These are phyloP conservation scores for Adoxophyes honmai DNA, from an alignment of 1,140 invertebrate species.

Conservation along the genomic window DNA sequence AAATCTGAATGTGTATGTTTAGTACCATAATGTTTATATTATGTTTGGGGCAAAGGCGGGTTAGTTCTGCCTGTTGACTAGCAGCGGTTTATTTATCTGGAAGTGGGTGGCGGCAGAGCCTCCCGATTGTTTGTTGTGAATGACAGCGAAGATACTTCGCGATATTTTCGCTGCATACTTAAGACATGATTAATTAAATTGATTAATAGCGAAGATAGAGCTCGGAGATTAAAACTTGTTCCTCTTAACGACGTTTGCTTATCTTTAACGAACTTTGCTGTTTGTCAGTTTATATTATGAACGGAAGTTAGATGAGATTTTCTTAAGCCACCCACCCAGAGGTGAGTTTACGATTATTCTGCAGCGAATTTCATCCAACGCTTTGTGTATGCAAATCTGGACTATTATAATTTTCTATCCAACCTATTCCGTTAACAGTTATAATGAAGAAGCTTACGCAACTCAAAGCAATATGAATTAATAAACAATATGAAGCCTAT, in stretches of 20 bases:
- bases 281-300: constrained; percentile 47
- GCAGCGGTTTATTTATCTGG: not conserved
- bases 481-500: no score
- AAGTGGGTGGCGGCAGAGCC: constrained; percentile 3
- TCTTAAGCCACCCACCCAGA: constrained; percentile 18
- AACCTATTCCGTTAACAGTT: no score
- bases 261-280: constrained; percentile 58
- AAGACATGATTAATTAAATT: constrained; percentile 60
- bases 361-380: no score
- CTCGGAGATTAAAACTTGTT: constrained; percentile 53
- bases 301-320: constrained; percentile 62
- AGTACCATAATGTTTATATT: constrained; percentile 6
- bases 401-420: no score
- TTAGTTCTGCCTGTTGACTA: not conserved
- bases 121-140: constrained; percentile 63
- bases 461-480: no score
- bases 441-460: no score
- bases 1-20: not conserved
- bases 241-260: constrained; percentile 55
- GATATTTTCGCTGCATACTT: constrained; percentile 69
- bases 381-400: no score
- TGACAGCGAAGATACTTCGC: constrained; percentile 61
- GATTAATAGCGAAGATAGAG: constrained; percentile 38
- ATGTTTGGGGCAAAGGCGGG: not conserved
- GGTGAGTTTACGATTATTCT: no score